phyloP scores from a whole-genome alignment of 2,113 vertebrate species.

The Bos indicus region DNA sequence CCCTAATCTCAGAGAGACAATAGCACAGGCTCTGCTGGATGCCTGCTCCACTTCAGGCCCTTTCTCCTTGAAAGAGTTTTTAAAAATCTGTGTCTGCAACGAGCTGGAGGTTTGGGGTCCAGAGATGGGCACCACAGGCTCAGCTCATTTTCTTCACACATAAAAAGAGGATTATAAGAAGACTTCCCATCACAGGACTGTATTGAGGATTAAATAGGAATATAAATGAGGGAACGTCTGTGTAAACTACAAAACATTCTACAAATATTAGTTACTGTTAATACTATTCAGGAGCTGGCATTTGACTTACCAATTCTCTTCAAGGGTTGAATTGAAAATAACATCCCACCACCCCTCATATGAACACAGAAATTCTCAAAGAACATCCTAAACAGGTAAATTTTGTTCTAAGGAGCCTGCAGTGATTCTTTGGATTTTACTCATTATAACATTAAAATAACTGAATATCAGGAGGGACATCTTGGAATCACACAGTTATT shows the following conservation, averaged over 20 bases:
- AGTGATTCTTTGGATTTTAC: neutral
- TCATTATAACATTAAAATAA: neutral
- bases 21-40: neutral
- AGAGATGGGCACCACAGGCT: neutral
- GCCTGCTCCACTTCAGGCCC: neutral
- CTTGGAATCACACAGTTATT: neutral
- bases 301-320: neutral
- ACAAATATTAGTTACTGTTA: neutral
- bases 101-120: neutral
- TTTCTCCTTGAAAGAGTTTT: constrained; percentile 3
- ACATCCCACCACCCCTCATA: neutral
- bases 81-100: neutral
- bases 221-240: neutral
- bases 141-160: neutral
- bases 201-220: neutral
- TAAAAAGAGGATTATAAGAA: neutral
- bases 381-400: neutral
- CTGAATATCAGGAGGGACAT: neutral
- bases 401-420: neutral
- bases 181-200: neutral
- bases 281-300: neutral
- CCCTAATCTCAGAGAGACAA: neutral
- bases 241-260: neutral
- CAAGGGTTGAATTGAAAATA: neutral
- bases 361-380: neutral